Evolutionary conservation across 2,797 vertebrate species (phyloP), one percentile per base, ranked within the genome.

Genomic region (Microchirus variegatus): DNA sequence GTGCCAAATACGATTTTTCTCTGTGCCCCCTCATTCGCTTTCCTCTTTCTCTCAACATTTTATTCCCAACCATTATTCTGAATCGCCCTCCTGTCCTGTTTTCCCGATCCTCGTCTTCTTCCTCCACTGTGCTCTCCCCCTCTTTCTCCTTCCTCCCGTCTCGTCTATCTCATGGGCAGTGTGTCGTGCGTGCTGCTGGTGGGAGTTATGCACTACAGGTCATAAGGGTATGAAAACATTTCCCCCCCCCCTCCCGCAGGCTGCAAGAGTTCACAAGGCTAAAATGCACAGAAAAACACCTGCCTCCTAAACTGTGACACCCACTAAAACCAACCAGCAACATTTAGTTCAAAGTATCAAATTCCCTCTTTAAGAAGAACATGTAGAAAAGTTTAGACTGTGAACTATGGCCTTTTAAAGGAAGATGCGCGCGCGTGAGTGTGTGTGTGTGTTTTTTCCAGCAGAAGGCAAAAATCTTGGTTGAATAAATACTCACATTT

Each of bases 201-300:
- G 80, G 85, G 85, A 89, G 87, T 87, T 91, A 92, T 90, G 90
- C 90, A 90, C 90, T 89, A 87, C 76, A 82, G 86, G 89, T 91
- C 83, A 74, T 71, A 73, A 87, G 87, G 84, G 84, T 87, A 80
- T 68, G 70, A 83, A 90, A 87, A 89, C 80, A 81, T 89, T 88
- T 80, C 59, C 65, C 31, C 84, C 78, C n/a, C n/a, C n/a, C n/a
- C n/a, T n/a, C n/a, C n/a, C n/a, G n/a, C n/a, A 77, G 84, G 78
- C 81, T 74, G 48, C 73, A 76, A 12, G 84, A 90, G 89, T 88
- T 88, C 84, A 89, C 80, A 79, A 83, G 86, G 79, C 83, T 81
- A 82, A 87, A 89, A 89, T 87, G 88, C 87, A 89, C 89, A 91
- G 89, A 91, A 81, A 81, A 85, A 87, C 88, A 91, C 88, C 87